Percentiles rank a stretch among this genome's conserved stretches.
Evolutionary conservation across 2,888 invertebrate species (phyloP).

Genomic region (Ptilodon capucinus): DNA sequence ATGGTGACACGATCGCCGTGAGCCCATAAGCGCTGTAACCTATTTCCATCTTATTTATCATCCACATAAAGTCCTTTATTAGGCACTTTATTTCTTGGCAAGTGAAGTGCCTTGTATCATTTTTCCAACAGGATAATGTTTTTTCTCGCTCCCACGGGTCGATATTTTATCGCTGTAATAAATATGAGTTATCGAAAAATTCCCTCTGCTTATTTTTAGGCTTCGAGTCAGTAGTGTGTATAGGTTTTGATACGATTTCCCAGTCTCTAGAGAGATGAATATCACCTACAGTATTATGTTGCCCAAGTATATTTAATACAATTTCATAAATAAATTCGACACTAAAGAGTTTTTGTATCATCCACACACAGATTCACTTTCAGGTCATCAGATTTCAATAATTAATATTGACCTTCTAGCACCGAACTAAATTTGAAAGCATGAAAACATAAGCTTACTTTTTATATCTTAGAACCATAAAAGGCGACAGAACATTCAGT

Average conservation of each 20-base stretch:
- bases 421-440: too few species aligned
- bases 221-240: neutral
- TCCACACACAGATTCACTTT: too few species aligned
- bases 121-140: neutral
- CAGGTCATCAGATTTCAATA: too few species aligned
- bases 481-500: too few species aligned
- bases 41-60: neutral
- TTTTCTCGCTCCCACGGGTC: neutral
- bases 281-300: too few species aligned
- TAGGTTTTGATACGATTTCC: neutral
- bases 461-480: too few species aligned
- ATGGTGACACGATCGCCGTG: neutral
- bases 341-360: too few species aligned
- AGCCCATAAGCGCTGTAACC: neutral
- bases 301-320: too few species aligned
- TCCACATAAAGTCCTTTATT: neutral
- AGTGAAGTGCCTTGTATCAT: conserved; percentile 1
- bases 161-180: conserved; percentile 2
- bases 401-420: too few species aligned
- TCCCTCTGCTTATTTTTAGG: neutral
- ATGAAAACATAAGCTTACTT: too few species aligned
- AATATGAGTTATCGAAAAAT: neutral
- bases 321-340: too few species aligned
- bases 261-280: too few species aligned
- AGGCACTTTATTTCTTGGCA: conserved; percentile 2